Evolutionary conservation across 53 echinoderm and acorn worm genomes (phyloP).

Genomic region (Patiria pectinifera): DNA sequence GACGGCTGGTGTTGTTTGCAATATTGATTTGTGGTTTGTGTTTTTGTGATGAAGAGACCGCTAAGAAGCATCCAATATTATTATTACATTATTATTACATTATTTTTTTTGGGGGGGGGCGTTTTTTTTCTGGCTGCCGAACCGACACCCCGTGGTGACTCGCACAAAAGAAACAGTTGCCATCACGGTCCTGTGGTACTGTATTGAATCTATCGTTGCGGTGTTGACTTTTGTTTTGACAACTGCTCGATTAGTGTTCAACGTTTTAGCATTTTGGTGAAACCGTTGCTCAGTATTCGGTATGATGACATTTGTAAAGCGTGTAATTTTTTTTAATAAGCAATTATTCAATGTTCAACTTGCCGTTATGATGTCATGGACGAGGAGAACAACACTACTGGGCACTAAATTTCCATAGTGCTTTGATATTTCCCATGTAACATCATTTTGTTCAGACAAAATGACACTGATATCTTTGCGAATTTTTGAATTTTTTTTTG

Average conservation of each 20-base stretch:
- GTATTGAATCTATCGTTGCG: background rate
- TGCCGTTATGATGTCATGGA: too few species aligned
- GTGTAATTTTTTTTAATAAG: too few species aligned
- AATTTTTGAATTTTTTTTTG: too few species aligned
- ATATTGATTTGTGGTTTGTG: conserved; percentile 22
- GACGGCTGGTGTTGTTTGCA: background rate
- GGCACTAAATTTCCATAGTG: too few species aligned
- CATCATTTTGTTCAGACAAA: too few species aligned
- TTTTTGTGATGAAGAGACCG: background rate
- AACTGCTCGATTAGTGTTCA: conserved; percentile 6
- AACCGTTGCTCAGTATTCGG: too few species aligned
- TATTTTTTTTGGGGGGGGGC: background rate
- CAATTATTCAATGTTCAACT: too few species aligned
- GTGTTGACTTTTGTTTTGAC: conserved; percentile 37
- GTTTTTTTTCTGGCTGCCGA: background rate
- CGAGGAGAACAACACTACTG: too few species aligned
- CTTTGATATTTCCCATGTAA: too few species aligned
- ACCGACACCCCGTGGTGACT: background rate
- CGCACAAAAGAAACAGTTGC: background rate
- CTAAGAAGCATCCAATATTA: background rate
- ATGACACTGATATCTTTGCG: too few species aligned
- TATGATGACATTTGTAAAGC: too few species aligned
- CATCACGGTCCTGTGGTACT: background rate
- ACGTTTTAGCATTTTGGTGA: too few species aligned
- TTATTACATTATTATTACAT: background rate